Evolutionary conservation across 2,888 invertebrate species (phyloP), one percentile per base, ranked within the genome.

Genomic region (Luperina testacea): DNA sequence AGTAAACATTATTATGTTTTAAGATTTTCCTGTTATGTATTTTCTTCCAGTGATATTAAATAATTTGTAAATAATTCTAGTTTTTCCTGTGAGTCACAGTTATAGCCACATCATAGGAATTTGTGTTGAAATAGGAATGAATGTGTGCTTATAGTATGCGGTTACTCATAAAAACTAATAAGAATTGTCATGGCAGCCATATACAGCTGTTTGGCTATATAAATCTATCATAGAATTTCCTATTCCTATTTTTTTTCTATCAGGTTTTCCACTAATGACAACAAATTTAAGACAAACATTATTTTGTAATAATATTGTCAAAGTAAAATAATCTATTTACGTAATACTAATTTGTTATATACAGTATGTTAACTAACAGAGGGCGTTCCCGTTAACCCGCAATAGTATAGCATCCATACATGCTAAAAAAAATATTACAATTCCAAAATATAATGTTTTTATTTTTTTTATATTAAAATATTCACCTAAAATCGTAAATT

Each of bases 1-100:
- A 27, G n/a, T n/a, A 71, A 32, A 8, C 9, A 9, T 57, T 42
- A 15, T 57, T 8, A 32, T 13, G 20, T 15, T 38, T 48, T 38
- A 78, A 45, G 70, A 81, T 75, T 67, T 61, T 80, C 75, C 53
- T 68, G 45, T 38, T 53, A 8, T 5, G 0, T n/a, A 1, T 51
- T 42, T 59, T 81, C 3, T 77, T 38, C 17, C 5, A 15, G 8
- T 53, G 69, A 51, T 27, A 5, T 32, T 38, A 53, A 13, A 51
- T 32, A 7, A n/a, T 67, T 68, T 68, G 27, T 48, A 53, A 53
- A 32, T 53, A 53, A 38, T 38, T 57, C 38, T n/a, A 38, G 17
- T 42, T 71, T 53, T 53, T 27, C 32, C 74, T 32, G n/a, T 20
- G 27, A 53, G 24, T 27, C 27, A 45, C 24, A 57, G 53, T 48